Conservation (phyloP, 2,113 vertebrate genomes). For the Rhinoderma darwinii region DNA sequence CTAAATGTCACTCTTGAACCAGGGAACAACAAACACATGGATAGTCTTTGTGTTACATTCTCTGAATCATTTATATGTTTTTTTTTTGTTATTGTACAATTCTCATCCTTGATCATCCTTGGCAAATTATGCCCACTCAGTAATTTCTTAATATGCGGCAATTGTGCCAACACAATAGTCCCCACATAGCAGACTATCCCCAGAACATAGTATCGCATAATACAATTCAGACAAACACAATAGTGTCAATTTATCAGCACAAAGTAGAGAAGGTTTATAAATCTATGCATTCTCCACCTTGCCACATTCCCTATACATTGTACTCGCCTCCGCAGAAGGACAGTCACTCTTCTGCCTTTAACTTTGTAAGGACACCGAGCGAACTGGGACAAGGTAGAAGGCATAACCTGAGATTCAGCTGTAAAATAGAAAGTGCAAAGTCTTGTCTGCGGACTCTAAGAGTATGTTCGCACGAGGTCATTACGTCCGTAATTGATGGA, state of each 20-base stretch:
- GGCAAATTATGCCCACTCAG: neutral
- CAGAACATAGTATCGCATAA: neutral
- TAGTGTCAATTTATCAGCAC: neutral
- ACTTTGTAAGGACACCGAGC: too few species aligned
- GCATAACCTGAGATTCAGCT: too few species aligned
- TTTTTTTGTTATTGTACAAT: neutral
- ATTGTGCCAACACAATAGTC: neutral
- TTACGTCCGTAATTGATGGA: too few species aligned
- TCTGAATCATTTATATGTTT: conserved; percentile 9
- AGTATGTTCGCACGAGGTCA: too few species aligned
- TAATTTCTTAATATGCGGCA: neutral
- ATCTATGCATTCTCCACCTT: neutral
- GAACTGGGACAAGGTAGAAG: too few species aligned
- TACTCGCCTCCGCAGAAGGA: neutral
- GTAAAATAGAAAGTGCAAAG: too few species aligned
- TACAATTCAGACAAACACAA: neutral
- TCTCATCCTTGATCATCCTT: conserved; percentile 17
- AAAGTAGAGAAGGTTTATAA: neutral
- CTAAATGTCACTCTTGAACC: too few species aligned
- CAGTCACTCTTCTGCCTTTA: neutral
- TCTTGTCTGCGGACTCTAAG: too few species aligned
- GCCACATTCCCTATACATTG: neutral
- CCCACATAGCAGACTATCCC: neutral
- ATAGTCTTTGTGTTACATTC: neutral
- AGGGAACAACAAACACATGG: too few species aligned